These are phyloP conservation scores for Knipowitschia caucasica DNA, from an alignment of 2,797 vertebrate genomes.

Conservation along the genomic window DNA sequence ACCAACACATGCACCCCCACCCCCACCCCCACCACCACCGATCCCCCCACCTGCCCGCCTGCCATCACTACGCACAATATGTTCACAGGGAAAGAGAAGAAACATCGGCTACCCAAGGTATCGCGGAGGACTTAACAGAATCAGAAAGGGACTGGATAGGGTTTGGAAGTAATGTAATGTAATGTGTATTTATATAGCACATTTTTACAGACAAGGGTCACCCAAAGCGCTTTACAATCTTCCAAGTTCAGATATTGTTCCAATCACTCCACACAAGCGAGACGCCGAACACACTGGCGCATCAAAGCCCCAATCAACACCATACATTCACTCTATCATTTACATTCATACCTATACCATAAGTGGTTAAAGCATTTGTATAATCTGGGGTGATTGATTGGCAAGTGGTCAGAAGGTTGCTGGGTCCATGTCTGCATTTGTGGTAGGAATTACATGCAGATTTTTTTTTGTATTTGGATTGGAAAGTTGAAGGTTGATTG, in stretches of 20 bases:
- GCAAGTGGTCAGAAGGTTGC: not conserved
- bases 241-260: too few relatives aligned
- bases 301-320: too few relatives aligned
- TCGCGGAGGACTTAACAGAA: conserved; percentile 35
- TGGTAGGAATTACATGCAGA: too few relatives aligned
- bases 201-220: too few relatives aligned
- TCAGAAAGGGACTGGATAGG: conserved; percentile 11
- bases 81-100: conserved; percentile 38
- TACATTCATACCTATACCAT: too few relatives aligned
- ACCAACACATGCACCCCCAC: too few relatives aligned
- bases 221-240: too few relatives aligned
- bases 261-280: too few relatives aligned
- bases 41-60: conserved; percentile 19
- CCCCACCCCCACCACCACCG: conserved; percentile 16
- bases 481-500: not conserved
- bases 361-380: too few relatives aligned
- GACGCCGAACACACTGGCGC: too few relatives aligned
- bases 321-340: too few relatives aligned
- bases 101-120: conserved; percentile 27
- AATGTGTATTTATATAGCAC: not conserved
- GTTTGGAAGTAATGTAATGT: not conserved
- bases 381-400: not conserved
- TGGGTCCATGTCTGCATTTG: not conserved
- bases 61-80: conserved; percentile 44
- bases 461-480: not conserved